Percentiles rank a stretch among this genome's conserved stretches.
phyloP scores from a whole-genome alignment of 2,113 vertebrate genomes.

The Illadopsis cleaveri region DNA sequence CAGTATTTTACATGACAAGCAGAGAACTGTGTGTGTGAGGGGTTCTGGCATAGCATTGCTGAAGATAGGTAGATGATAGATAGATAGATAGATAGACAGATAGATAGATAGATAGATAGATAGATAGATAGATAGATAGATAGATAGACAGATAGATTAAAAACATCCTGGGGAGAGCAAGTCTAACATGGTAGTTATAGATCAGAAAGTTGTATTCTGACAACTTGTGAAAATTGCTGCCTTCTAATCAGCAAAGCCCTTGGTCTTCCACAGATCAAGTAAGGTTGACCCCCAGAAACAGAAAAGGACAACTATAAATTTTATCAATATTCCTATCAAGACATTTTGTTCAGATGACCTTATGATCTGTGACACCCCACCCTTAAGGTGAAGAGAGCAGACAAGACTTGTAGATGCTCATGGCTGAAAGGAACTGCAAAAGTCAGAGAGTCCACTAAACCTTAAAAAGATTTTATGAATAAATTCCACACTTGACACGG shows the following conservation, averaged over 20 bases:
- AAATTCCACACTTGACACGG: rapidly evolving
- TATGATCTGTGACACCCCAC: not conserved
- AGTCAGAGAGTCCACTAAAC: not conserved
- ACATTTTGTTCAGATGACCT: not conserved
- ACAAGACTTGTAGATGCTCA: rapidly evolving
- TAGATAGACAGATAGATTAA: no score
- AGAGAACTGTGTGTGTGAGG: not conserved
- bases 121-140: not conserved
- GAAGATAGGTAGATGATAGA: not conserved
- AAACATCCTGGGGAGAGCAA: not conserved
- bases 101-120: not conserved
- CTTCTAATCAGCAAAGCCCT: not conserved
- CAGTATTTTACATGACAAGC: not conserved
- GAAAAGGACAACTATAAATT: not conserved
- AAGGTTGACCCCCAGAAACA: not conserved
- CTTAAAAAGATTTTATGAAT: not conserved
- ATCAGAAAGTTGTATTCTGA: not conserved
- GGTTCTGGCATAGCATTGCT: rapidly evolving
- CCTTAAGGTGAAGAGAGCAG: not conserved
- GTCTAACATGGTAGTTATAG: rapidly evolving
- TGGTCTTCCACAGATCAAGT: not conserved
- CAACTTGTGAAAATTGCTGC: not conserved
- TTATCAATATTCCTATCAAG: not conserved
- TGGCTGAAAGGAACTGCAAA: not conserved
- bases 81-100: not conserved